Conservation (phyloP, 2,797 vertebrate genomes). For the Eurystomus glaucurus region DNA sequence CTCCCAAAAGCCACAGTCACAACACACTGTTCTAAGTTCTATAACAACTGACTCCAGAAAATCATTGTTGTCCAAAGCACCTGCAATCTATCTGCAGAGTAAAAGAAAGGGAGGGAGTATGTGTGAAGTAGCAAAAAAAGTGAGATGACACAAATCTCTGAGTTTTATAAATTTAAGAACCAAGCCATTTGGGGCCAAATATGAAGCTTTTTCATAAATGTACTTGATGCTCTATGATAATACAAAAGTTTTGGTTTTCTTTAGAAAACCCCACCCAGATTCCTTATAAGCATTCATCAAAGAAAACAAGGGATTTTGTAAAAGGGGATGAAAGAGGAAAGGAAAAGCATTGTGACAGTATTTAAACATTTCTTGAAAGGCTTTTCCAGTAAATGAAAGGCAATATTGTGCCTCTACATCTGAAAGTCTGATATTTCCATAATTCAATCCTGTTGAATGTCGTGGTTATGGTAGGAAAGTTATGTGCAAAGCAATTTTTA, state of each 20-base stretch:
- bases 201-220: fast-evolving
- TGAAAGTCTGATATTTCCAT: background rate
- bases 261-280: background rate
- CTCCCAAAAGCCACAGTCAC: background rate
- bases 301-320: background rate
- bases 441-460: background rate
- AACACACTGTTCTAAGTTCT: background rate
- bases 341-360: background rate
- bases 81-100: fast-evolving
- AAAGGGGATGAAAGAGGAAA: background rate
- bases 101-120: background rate
- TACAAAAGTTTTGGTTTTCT: background rate
- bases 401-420: fast-evolving
- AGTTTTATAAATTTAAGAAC: background rate
- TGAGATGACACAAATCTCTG: background rate
- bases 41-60: background rate
- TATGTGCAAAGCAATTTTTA: background rate
- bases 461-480: background rate
- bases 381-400: background rate
- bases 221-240: background rate
- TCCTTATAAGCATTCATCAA: background rate
- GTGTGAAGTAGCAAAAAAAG: background rate
- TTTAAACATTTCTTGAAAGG: background rate
- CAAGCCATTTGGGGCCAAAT: background rate
- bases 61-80: background rate